A percentile compares a stretch with the other conserved stretches of the same genome.
Conservation (phyloP, 1,140 invertebrate species). For the Cydia splendana region DNA sequence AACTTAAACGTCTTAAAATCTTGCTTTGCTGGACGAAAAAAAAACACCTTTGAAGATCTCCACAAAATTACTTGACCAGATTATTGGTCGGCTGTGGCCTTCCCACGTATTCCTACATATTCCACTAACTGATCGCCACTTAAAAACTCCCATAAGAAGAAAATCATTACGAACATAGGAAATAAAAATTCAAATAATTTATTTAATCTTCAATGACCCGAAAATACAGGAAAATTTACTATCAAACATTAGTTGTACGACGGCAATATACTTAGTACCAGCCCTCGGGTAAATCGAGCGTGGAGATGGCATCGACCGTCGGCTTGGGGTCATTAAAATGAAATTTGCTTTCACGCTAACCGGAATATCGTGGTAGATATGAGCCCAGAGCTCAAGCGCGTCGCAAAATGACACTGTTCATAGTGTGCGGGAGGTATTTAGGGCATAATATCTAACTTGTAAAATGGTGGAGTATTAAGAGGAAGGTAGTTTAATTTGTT, state of each 20-base stretch:
- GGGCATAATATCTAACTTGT: conserved; percentile 3
- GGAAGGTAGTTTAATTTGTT: not conserved
- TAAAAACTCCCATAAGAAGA: not conserved
- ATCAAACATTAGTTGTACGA: conserved; percentile 24
- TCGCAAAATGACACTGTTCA: conserved; percentile 28
- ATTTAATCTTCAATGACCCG: conserved; percentile 13
- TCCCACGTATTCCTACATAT: no score
- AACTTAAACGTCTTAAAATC: no score
- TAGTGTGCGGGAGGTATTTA: conserved; percentile 17
- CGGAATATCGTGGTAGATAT: conserved; percentile 29
- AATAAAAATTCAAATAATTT: not conserved
- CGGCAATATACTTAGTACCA: conserved; percentile 38
- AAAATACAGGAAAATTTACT: conserved; percentile 29
- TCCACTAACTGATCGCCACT: no score
- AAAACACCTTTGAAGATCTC: no score
- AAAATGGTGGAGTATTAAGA: not conserved
- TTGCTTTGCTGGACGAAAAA: no score
- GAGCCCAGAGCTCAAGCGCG: conserved; percentile 10
- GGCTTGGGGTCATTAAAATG: conserved; percentile 55
- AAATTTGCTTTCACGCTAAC: conserved; percentile 56
- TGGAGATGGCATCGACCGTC: conserved; percentile 49
- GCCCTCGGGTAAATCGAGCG: conserved; percentile 52
- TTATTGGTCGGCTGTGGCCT: no score
- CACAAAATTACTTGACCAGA: no score
- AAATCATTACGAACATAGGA: not conserved